Base-by-base conservation (phyloP, 2,888 invertebrate species). In the Acleris holmiana region DNA sequence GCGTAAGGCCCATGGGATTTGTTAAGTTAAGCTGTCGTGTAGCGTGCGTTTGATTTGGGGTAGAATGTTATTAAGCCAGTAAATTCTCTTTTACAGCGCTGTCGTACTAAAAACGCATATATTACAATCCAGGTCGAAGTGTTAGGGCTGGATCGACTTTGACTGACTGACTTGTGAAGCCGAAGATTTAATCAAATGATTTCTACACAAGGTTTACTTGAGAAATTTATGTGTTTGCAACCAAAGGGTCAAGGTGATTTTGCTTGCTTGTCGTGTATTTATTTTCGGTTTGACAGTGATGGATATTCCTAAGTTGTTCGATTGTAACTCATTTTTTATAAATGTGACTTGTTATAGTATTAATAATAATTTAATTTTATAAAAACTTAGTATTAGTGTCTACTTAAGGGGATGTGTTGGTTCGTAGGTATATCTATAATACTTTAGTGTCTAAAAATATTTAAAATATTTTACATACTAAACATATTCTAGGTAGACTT, bases 11-110 rank as follows among this genome's bases (percentile, higher is more conserved):
- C 25, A n/a, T n/a, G 15, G 18, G 19, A 47, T 47, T 58, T 41
- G 29, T 47, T 49, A 59, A 49, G 53, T 54, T 49, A 21, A 54
- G 17, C 6, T 59, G 54, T 54, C 44, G 59, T 60, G 54, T 59
- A 55, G 54, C 35, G 17, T 15, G 48, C 54, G 65, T 65, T 65
- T 60, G 65, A 65, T 65, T 65, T 55, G 65, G 65, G 59, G 46
- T 40, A 55, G 65, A 46, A 60, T 60, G 59, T 55, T 65, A 65
- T 65, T 65, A 65, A 44, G 59, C 35, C 59, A 54, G 54, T 65
- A 65, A 64, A 64, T 64, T 65, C 44, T 60, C 54, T 65, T 65
- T 55, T 60, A 59, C 55, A 50, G 21, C 54, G 54, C 47, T 58
- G 48, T 64, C 48, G 63, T 18, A 40, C 51, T 63, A 47, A 50